Evolutionary conservation across 2,888 invertebrate genomes (phyloP), one percentile per base, ranked within the genome.

Genomic region (Oegoconia quadripuncta): DNA sequence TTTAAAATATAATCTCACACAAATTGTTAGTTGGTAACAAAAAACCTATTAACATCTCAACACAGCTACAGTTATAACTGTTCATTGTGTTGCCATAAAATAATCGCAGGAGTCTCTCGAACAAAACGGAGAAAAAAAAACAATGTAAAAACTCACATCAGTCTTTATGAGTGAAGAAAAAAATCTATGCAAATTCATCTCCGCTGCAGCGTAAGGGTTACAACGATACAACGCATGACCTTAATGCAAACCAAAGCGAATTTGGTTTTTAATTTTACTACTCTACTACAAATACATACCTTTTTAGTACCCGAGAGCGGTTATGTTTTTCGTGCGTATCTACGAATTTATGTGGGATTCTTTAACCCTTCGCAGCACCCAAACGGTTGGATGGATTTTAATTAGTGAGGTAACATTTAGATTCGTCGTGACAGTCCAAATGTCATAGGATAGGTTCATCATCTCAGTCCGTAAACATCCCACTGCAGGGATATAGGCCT

Each of bases 21-120:
- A 48, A 37, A 37, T 28, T 38, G 37, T 27, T 39, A 37, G 31
- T 35, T 37, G 42, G 46, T 18, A 55, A 65, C 59, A 78, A 78
- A 79, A 81, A 81, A 69, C 70, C 50, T 55, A 80, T 82, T 81
- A 74, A 58, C 82, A 83, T 83, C 60, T 70, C 68, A 81, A 81
- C 70, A 46, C 56, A 59, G 62, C 50, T 51, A 74, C 73, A 64
- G 71, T 72, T 70, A 72, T 75, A 74, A 79, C 74, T 74, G 67
- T 50, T 50, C 59, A 70, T 79, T 34, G 74, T 79, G 52, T 48
- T 46, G 31, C 41, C 41, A 53, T 59, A 66, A 64, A 75, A 74
- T 74, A 75, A 76, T 74, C 58, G 57, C 60, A 59, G 57, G 59
- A 55, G 50, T 52, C 52, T 56, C 61, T 60, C 64, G 59, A 72